Percentiles rank a stretch among this genome's conserved stretches.
phyloP scores from a whole-genome alignment of 1,140 invertebrate genomes.

The Tribolium castaneum region DNA sequence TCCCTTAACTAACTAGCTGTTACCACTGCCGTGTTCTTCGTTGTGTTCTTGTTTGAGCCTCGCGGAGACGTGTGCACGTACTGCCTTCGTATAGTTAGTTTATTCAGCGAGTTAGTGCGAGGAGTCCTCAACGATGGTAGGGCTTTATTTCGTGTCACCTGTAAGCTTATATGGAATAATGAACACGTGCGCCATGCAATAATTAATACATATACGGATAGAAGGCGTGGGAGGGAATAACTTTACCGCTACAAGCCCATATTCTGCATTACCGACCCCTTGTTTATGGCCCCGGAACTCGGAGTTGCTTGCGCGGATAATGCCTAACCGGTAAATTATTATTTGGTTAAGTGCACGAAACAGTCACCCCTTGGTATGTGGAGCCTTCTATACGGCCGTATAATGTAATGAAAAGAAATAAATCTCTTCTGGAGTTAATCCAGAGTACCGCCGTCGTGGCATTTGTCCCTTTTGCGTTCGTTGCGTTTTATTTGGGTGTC shows the following conservation, averaged over 20 bases:
- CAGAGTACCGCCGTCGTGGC: not conserved
- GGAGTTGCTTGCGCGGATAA: conserved; percentile 17
- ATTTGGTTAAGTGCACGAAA: conserved; percentile 32
- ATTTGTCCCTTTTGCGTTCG: conserved; percentile 22
- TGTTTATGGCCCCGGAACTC: conserved; percentile 26
- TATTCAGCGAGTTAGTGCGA: conserved; percentile 17
- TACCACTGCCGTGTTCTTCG: conserved; percentile 47
- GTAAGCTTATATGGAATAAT: conserved; percentile 29
- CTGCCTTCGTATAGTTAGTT: not conserved
- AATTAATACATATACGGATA: conserved; percentile 43
- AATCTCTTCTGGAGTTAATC: conserved; percentile 16
- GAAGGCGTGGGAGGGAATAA: conserved; percentile 37
- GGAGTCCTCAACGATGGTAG: not conserved
- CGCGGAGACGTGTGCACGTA: conserved; percentile 17
- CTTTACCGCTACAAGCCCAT: conserved; percentile 35
- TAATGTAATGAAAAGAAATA: not conserved
- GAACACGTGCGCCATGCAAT: conserved; percentile 36
- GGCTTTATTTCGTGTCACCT: conserved; percentile 34
- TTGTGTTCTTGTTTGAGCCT: conserved; percentile 40
- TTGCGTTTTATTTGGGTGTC: conserved; percentile 25
- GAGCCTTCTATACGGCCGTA: not conserved
- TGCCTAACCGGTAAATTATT: conserved; percentile 24
- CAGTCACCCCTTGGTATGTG: not conserved
- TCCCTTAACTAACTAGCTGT: conserved; percentile 53
- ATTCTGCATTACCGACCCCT: conserved; percentile 29